Evolutionary conservation across 2,113 vertebrate genomes (phyloP).

Genomic region (Pseudolaguvia tuberculata): DNA sequence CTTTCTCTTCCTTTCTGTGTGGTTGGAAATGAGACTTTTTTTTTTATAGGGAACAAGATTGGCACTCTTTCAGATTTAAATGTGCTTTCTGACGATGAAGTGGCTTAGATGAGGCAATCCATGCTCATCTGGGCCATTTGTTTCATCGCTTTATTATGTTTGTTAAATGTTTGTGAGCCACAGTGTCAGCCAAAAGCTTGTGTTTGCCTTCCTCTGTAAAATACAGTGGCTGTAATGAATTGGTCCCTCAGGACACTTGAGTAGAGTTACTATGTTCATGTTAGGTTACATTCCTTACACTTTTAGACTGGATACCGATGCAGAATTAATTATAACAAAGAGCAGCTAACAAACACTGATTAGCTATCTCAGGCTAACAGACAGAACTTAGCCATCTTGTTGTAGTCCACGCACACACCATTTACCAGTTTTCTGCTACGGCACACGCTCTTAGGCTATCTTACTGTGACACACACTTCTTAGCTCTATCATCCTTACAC

Average conservation of each 20-base stretch:
- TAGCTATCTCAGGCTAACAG: conserved; percentile 3
- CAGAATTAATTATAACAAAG: conserved; percentile 8
- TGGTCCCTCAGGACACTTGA: not conserved
- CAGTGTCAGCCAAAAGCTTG: not conserved
- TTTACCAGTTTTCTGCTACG: not conserved
- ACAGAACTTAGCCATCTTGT: not conserved
- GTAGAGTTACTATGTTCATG: not conserved
- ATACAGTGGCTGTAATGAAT: conserved; percentile 2
- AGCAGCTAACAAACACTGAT: conserved; percentile 5
- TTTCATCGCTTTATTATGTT: not conserved
- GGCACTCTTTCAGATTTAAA: conserved; percentile 35
- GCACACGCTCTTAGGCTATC: conserved; percentile 7
- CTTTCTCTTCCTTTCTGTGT: not conserved
- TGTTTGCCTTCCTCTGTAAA: not conserved
- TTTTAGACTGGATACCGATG: not conserved
- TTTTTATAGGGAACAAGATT: conserved; percentile 23
- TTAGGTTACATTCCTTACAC: not conserved
- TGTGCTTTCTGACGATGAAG: conserved; percentile 31
- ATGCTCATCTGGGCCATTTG: not conserved
- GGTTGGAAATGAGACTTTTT: not conserved
- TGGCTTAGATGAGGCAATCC: conserved; percentile 15
- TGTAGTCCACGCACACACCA: not conserved
- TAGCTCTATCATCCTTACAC: not conserved
- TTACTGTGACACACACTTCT: not conserved
- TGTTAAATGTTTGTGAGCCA: not conserved